Conservation (phyloP, 2,888 invertebrate species). For the Eretmocerus hayati region DNA sequence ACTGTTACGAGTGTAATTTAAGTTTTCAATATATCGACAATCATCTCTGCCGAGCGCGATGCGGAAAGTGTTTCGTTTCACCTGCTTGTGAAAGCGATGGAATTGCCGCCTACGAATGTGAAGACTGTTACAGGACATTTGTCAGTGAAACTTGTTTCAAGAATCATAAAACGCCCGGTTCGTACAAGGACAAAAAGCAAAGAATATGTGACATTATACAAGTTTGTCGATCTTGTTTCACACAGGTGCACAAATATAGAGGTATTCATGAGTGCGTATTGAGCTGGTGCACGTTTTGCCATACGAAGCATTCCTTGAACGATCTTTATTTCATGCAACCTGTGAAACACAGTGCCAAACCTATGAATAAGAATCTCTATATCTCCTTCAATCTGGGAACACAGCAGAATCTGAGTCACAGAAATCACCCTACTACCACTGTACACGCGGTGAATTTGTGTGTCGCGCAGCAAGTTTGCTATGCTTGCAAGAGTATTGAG, state of each 20-base stretch:
- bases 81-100: not conserved
- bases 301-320: not conserved
- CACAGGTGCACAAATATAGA: not conserved
- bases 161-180: not conserved
- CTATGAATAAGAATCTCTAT: not conserved
- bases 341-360: not conserved
- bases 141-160: not conserved
- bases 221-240: not conserved
- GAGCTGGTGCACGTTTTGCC: not conserved
- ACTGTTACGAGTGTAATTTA: constrained; percentile 1
- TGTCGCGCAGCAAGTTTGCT: constrained; percentile 2
- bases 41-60: not conserved
- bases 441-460: constrained; percentile 3
- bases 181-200: not conserved
- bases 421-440: not conserved
- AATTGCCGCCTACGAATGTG: not conserved
- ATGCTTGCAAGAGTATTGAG: constrained; percentile 1
- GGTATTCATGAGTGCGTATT: not conserved
- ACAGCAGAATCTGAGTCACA: not conserved
- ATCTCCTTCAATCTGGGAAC: constrained; percentile 1
- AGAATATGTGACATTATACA: not conserved
- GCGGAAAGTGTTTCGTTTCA: not conserved
- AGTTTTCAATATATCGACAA: not conserved
- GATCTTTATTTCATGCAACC: not conserved
- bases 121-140: not conserved